Evolutionary conservation across 2,888 invertebrate genomes (phyloP).

Genomic region (Norana najaformis): DNA sequence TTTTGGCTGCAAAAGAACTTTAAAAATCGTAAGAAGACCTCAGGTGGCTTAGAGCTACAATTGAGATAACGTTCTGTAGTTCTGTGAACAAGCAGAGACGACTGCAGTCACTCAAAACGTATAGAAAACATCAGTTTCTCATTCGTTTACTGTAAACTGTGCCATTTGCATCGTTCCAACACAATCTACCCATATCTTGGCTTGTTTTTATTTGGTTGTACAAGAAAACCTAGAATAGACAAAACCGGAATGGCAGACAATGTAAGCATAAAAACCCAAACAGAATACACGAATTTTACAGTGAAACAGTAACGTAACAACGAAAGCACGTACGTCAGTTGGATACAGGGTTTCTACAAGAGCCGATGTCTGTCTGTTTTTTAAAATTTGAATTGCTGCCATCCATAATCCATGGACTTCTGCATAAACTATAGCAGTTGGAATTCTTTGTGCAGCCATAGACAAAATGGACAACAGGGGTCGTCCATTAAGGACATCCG

Average conservation of each 20-base stretch:
- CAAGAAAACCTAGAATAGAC: no score
- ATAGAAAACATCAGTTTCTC: neutral
- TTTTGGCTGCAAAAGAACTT: neutral
- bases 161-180: neutral
- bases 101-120: neutral
- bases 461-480: no score
- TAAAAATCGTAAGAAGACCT: neutral
- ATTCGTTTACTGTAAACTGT: neutral
- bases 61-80: no score
- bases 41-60: neutral
- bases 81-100: neutral
- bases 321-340: neutral
- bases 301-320: neutral
- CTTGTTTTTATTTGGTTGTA: no score
- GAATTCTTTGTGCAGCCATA: neutral
- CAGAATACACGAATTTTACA: neutral
- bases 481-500: no score
- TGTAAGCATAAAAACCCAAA: neutral
- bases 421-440: conserved; percentile 4
- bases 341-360: neutral
- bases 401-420: neutral
- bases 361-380: neutral
- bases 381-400: neutral
- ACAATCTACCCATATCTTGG: neutral
- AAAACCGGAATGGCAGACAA: no score